Evolutionary conservation across 2,797 vertebrate genomes (phyloP).

Genomic region (Danionella dracula): DNA sequence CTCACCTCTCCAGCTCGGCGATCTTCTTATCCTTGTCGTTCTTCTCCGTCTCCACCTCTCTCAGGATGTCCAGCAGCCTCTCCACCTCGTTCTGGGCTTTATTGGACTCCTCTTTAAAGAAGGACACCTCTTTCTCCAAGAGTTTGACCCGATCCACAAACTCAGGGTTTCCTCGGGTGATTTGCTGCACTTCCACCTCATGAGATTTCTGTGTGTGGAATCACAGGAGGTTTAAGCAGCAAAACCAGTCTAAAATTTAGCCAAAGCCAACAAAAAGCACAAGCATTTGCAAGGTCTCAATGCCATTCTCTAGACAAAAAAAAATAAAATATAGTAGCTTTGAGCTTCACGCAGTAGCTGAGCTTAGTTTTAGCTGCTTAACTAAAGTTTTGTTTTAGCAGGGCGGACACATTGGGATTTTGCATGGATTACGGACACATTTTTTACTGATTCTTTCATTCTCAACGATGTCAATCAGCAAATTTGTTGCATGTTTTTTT

Average conservation of each 20-base stretch:
- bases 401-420: too few species aligned
- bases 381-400: too few species aligned
- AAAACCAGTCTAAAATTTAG: not conserved
- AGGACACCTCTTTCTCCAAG: conserved; percentile 90
- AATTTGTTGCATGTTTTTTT: too few species aligned
- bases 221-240: not conserved
- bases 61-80: conserved; percentile 92
- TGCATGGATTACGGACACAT: too few species aligned
- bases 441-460: too few species aligned
- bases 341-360: not conserved
- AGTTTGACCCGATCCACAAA: conserved; percentile 87
- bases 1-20: conserved; percentile 91
- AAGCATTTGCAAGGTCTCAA: not conserved
- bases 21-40: conserved; percentile 99
- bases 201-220: conserved; percentile 78
- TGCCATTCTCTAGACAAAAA: not conserved
- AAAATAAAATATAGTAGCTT: not conserved
- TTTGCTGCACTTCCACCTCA: conserved; percentile 85
- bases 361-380: not conserved
- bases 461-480: too few species aligned
- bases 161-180: conserved; percentile 83
- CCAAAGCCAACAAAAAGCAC: not conserved
- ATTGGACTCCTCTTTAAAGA: conserved; percentile 87
- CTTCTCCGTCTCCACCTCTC: conserved; percentile 96
- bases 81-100: conserved; percentile 94